These are phyloP conservation scores for Papilio xuthus DNA, from an alignment of 1,140 invertebrate genomes.

Conservation along the genomic window DNA sequence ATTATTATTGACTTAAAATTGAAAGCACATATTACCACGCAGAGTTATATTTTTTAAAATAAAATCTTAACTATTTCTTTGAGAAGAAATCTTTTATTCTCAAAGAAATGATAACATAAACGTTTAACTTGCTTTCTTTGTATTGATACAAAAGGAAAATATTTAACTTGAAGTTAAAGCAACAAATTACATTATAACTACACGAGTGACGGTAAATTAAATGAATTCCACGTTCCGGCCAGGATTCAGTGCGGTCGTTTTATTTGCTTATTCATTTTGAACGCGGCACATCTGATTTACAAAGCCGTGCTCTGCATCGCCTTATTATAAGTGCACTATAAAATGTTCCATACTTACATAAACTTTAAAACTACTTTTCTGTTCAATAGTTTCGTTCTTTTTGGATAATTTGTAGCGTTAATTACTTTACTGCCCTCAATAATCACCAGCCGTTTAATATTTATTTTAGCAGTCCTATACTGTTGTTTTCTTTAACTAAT, in stretches of 20 bases:
- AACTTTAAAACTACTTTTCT: neutral
- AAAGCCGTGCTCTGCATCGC: conserved; percentile 47
- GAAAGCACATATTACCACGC: too few species aligned
- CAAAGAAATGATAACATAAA: neutral
- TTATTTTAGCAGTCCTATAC: neutral
- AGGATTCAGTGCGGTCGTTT: conserved; percentile 58
- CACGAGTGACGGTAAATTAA: conserved; percentile 67
- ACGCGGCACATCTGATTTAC: conserved; percentile 65
- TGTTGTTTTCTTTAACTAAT: too few species aligned
- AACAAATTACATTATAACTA: conserved; percentile 54
- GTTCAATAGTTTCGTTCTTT: neutral
- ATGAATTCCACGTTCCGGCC: conserved; percentile 60
- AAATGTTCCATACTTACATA: conserved; percentile 9
- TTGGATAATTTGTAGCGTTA: neutral
- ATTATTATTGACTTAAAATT: too few species aligned
- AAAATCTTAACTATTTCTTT: neutral
- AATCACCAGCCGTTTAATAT: too few species aligned
- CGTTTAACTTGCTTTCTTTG: neutral
- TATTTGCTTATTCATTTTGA: conserved; percentile 70
- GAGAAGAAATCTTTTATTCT: neutral
- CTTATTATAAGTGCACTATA: conserved; percentile 24
- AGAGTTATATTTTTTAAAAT: neutral
- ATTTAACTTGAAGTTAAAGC: conserved; percentile 40
- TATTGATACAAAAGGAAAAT: conserved; percentile 8
- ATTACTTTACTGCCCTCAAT: too few species aligned